phyloP scores from a whole-genome alignment of 2,888 invertebrate genomes.

The Acrocera orbiculus region DNA sequence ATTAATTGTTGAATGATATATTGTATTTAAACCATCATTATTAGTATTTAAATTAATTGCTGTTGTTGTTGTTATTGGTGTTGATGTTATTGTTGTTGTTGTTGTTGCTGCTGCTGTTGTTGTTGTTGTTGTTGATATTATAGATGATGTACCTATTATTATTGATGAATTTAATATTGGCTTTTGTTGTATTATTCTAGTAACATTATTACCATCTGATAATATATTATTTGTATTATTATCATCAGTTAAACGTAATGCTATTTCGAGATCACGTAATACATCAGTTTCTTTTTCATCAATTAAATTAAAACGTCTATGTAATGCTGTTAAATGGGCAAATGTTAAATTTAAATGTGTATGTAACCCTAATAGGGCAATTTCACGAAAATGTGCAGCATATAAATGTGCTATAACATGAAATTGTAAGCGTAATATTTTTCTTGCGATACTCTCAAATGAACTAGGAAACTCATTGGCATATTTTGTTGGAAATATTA shows the following conservation, averaged over 20 bases:
- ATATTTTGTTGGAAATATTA: conserved; percentile 95
- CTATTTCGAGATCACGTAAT: conserved; percentile 76
- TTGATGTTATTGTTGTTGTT: conserved; percentile 2
- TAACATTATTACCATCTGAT: conserved; percentile 11
- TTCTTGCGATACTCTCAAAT: conserved; percentile 88
- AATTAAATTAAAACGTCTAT: conserved; percentile 75
- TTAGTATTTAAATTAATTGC: neutral
- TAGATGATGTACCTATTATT: conserved; percentile 10
- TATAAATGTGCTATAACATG: conserved; percentile 97
- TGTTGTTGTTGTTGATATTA: conserved; percentile 8
- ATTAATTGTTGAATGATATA: too few relatives aligned
- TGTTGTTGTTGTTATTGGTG: neutral
- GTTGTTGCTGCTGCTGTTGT: conserved; percentile 10
- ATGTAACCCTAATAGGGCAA: conserved; percentile 82
- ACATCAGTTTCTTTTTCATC: conserved; percentile 94
- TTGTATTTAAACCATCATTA: too few relatives aligned
- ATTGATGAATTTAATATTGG: too few relatives aligned
- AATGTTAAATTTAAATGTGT: conserved; percentile 95
- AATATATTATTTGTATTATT: conserved; percentile 11
- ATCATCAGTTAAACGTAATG: conserved; percentile 47
- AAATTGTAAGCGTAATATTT: conserved; percentile 89
- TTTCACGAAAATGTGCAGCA: conserved; percentile 93
- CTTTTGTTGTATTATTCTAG: neutral
- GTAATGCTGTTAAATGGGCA: conserved; percentile 80
- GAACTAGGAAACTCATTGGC: conserved; percentile 87